Conservation (phyloP, 2,888 invertebrate genomes). For the Athalia rosae region DNA sequence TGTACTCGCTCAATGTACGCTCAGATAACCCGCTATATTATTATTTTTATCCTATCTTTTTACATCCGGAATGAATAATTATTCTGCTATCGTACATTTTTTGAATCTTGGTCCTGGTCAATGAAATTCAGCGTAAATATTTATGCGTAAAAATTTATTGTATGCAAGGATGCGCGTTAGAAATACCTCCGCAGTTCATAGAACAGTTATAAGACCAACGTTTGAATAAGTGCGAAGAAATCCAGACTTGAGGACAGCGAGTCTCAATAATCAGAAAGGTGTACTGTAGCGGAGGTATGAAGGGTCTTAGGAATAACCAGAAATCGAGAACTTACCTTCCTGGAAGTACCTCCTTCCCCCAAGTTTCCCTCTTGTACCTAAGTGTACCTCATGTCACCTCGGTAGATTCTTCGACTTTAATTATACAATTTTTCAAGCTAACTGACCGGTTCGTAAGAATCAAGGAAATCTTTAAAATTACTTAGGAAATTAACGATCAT, state of each 20-base stretch:
- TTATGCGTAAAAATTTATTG: too few relatives aligned
- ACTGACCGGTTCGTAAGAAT: slow-evolving; percentile 11
- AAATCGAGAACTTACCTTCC: slow-evolving; percentile 16
- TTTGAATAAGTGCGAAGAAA: not conserved
- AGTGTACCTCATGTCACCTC: slow-evolving; percentile 17
- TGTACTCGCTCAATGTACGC: slow-evolving; percentile 28
- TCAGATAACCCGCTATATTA: not conserved
- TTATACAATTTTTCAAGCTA: slow-evolving; percentile 3
- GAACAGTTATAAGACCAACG: not conserved
- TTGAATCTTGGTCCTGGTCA: not conserved
- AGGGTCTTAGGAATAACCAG: slow-evolving; percentile 27
- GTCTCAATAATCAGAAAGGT: not conserved
- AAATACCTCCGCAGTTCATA: not conserved
- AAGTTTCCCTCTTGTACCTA: not conserved
- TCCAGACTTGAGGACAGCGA: not conserved
- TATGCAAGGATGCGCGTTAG: too few relatives aligned
- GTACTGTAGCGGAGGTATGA: not conserved
- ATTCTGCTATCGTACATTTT: not conserved
- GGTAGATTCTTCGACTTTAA: slow-evolving; percentile 16
- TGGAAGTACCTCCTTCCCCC: slow-evolving; percentile 12
- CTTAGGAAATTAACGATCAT: not conserved
- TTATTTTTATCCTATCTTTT: not conserved
- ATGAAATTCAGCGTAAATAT: not conserved
- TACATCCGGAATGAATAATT: not conserved
- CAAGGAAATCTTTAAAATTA: not conserved